These are phyloP conservation scores for Todiramphus saurophagus DNA, from an alignment of 2,113 vertebrate species.

Conservation along the genomic window DNA sequence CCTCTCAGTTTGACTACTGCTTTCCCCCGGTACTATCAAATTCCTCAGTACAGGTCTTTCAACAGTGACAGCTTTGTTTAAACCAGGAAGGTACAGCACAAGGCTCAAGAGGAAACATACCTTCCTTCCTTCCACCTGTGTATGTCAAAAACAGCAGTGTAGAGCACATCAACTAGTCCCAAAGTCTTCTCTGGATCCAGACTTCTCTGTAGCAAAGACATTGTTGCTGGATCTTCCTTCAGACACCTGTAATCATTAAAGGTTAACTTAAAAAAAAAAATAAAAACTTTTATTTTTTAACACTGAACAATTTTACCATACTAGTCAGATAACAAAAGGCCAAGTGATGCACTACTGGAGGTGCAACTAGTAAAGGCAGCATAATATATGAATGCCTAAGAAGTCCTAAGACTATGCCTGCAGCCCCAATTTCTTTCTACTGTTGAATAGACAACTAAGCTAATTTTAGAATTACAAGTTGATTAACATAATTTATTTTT, in stretches of 20 bases:
- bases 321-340: neutral
- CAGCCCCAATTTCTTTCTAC: neutral
- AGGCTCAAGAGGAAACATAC: slow-evolving; percentile 60
- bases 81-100: neutral
- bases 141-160: slow-evolving; percentile 92
- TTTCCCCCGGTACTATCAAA: neutral
- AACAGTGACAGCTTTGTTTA: neutral
- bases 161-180: slow-evolving; percentile 95
- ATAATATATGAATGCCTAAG: accelerated
- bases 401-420: neutral
- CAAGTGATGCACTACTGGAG: neutral
- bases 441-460: neutral
- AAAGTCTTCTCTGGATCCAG: slow-evolving; percentile 97
- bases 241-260: slow-evolving; percentile 84
- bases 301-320: neutral
- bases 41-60: neutral
- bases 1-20: neutral
- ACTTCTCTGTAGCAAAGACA: slow-evolving; percentile 96
- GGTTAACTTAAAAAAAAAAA: neutral
- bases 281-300: neutral
- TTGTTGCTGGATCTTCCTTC: slow-evolving; percentile 98
- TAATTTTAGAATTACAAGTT: neutral
- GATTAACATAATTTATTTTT: accelerated
- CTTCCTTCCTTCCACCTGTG: slow-evolving; percentile 93
- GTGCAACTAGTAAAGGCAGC: neutral